Conservation (phyloP, 2,113 vertebrate species). For the Onychorhynchus coronatus region DNA sequence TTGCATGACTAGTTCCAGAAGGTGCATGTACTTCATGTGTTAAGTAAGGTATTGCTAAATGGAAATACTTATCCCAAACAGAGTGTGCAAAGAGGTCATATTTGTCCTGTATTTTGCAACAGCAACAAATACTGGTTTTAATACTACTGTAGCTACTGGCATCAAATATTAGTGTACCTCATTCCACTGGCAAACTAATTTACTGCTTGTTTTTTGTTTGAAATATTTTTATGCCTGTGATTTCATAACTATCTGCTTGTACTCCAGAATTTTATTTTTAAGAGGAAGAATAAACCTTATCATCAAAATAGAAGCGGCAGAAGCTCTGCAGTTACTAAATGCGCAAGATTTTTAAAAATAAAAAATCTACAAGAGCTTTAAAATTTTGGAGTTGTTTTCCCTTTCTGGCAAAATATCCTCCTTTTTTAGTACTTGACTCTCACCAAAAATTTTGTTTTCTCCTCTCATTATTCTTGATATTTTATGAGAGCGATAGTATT, state of each 20-base stretch:
- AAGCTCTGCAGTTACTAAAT: neutral
- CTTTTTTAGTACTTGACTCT: neutral
- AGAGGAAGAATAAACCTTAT: conserved; percentile 62
- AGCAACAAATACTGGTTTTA: neutral
- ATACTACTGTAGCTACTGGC: neutral
- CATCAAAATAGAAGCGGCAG: neutral
- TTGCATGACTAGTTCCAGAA: neutral
- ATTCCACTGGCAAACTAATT: neutral
- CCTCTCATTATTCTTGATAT: neutral
- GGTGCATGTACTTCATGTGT: neutral
- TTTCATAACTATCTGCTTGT: neutral
- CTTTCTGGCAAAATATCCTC: neutral
- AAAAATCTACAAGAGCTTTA: neutral
- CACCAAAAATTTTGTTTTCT: neutral
- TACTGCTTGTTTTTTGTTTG: neutral
- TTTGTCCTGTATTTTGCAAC: neutral
- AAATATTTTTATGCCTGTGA: neutral
- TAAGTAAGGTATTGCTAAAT: neutral
- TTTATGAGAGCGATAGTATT: neutral
- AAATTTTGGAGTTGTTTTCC: neutral
- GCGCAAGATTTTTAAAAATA: neutral
- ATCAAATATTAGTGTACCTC: neutral
- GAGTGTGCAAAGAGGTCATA: neutral
- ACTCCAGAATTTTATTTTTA: conserved; percentile 2
- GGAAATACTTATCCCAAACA: neutral